A percentile compares a stretch with the other conserved stretches of the same genome.
Evolutionary conservation across 2,888 invertebrate genomes (phyloP).

Genomic region (Dromius quadrimaculatus): DNA sequence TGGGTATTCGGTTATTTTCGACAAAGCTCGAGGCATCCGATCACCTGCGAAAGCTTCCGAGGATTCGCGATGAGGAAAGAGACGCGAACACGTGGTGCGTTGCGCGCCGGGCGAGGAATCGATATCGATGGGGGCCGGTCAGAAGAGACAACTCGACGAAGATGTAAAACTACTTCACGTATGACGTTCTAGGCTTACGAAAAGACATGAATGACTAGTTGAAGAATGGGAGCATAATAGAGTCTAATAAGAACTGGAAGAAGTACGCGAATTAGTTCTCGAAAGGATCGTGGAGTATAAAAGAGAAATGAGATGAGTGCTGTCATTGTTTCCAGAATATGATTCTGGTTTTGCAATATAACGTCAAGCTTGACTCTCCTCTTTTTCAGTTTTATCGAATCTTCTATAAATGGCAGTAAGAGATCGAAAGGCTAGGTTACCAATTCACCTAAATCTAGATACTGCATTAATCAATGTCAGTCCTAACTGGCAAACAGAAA

Average conservation of each 20-base stretch:
- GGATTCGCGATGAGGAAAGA: neutral
- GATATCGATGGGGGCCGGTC: constrained; percentile 28
- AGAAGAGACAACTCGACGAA: neutral
- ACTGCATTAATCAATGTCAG: constrained; percentile 18
- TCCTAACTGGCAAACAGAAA: neutral
- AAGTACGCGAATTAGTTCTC: neutral
- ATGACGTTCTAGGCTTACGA: no score
- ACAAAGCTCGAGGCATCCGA: neutral
- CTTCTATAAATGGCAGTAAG: no score
- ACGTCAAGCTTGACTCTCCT: no score
- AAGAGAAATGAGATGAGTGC: no score
- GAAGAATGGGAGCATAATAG: neutral
- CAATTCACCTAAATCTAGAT: constrained; percentile 6
- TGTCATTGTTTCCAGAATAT: no score
- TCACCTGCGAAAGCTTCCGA: neutral
- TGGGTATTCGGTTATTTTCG: no score
- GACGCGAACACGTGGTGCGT: constrained; percentile 35
- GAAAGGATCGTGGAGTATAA: neutral
- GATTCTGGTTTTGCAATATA: no score
- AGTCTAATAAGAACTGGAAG: no score
- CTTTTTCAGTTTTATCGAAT: no score
- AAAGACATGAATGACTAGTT: neutral
- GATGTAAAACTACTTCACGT: neutral
- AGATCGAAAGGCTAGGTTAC: no score
- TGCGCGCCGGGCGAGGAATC: constrained; percentile 16